Conservation (phyloP, 2,797 vertebrate species). For the Ctenochaetus hawaiiensis region DNA sequence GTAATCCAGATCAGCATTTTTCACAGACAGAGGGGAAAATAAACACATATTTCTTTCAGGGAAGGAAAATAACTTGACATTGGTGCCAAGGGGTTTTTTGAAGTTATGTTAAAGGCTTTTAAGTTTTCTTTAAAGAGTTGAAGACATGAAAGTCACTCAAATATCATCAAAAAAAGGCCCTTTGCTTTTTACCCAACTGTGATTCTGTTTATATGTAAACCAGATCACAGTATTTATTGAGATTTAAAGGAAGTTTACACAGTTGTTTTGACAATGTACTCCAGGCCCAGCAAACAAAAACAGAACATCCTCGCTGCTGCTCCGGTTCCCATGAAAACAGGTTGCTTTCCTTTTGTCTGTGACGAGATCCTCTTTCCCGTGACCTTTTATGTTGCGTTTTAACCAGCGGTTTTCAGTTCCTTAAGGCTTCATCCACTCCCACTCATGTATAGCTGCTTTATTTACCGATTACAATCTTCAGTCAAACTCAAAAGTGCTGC, state of each 20-base stretch:
- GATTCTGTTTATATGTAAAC: constrained; percentile 10
- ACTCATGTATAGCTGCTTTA: constrained; percentile 13
- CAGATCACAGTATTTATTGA: not conserved
- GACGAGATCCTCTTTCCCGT: constrained; percentile 63
- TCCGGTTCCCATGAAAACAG: constrained; percentile 67
- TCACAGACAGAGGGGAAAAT: constrained; percentile 40
- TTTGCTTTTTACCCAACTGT: not conserved
- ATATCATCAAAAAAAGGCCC: not conserved
- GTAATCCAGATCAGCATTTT: constrained; percentile 52
- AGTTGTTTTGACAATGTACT: constrained; percentile 25
- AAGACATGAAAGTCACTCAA: not conserved
- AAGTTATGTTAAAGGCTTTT: not conserved
- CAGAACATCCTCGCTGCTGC: constrained; percentile 25
- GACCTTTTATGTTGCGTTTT: constrained; percentile 53
- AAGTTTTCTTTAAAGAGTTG: not conserved
- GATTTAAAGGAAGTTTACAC: constrained; percentile 43
- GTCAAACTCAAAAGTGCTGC: not conserved
- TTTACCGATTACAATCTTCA: constrained; percentile 20
- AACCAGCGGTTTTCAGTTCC: constrained; percentile 61
- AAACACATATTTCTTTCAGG: constrained; percentile 21
- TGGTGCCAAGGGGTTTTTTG: not conserved
- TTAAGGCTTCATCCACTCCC: constrained; percentile 18
- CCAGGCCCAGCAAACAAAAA: constrained; percentile 22
- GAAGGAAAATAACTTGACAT: not conserved
- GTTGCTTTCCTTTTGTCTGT: constrained; percentile 39